Evolutionary conservation across 2,888 invertebrate species (phyloP).

Genomic region (Drosophila mimetica): DNA sequence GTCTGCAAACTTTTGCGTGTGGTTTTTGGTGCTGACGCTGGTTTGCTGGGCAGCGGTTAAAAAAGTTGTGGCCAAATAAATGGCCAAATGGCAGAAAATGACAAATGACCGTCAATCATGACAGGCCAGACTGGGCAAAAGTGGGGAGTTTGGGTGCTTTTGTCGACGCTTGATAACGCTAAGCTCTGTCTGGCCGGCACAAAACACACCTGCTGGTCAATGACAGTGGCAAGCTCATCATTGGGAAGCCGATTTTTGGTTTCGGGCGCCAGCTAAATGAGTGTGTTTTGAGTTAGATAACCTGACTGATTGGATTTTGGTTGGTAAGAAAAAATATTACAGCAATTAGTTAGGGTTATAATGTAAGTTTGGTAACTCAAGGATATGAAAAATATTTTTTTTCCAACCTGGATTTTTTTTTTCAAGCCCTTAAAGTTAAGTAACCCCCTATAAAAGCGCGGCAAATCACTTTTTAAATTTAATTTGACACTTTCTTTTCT

Average conservation of each 20-base stretch:
- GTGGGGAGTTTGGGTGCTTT: neutral
- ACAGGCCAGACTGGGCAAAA: slow-evolving; percentile 67
- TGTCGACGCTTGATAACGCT: slow-evolving; percentile 62
- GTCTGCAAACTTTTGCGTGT: slow-evolving; percentile 69
- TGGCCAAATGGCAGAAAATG: slow-evolving; percentile 79
- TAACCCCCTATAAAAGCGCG: slow-evolving; percentile 45
- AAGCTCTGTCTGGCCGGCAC: slow-evolving; percentile 59
- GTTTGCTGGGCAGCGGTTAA: slow-evolving; percentile 61
- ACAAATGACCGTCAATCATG: slow-evolving; percentile 84
- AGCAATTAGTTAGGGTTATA: slow-evolving; percentile 24
- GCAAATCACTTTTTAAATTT: slow-evolving; percentile 78
- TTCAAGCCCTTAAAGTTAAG: slow-evolving; percentile 44
- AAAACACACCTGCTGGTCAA: slow-evolving; percentile 74
- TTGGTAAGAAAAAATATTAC: slow-evolving; percentile 52
- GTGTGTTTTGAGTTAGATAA: slow-evolving; percentile 72
- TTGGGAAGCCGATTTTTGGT: slow-evolving; percentile 39
- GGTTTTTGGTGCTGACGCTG: slow-evolving; percentile 55
- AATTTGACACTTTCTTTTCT: slow-evolving; percentile 73
- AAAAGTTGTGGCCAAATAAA: slow-evolving; percentile 77
- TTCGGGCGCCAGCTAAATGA: slow-evolving; percentile 63
- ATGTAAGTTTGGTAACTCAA: neutral
- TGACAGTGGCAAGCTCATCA: slow-evolving; percentile 74
- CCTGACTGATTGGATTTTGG: slow-evolving; percentile 41
- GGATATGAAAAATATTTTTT: neutral
- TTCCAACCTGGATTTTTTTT: slow-evolving; percentile 62